A percentile compares a stretch with the other conserved stretches of the same genome.
Conservation (phyloP, 2,797 vertebrate genomes). For the Pristis pectinata region DNA sequence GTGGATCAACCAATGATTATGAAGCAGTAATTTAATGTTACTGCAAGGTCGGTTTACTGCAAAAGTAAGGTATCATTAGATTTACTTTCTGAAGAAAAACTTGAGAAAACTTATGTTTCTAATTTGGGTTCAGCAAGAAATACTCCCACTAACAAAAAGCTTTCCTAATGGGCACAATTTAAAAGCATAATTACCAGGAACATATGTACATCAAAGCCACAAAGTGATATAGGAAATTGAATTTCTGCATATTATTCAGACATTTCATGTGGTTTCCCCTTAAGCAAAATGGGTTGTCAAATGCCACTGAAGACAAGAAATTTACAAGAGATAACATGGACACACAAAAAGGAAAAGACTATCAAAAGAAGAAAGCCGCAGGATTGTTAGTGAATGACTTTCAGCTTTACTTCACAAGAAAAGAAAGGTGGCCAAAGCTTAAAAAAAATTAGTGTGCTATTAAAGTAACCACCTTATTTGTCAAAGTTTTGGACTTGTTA, state of each 20-base stretch:
- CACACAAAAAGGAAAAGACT: neutral
- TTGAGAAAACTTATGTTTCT: neutral
- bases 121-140: neutral
- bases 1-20: too few relatives aligned
- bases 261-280: neutral
- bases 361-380: neutral
- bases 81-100: neutral
- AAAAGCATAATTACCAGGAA: conserved; percentile 1
- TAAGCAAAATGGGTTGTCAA: neutral
- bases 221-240: neutral
- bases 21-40: neutral
- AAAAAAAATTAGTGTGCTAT: neutral
- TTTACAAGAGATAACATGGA: neutral
- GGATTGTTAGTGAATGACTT: neutral
- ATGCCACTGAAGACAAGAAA: neutral
- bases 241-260: conserved; percentile 3
- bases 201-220: neutral
- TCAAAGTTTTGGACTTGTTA: neutral
- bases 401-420: neutral
- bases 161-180: neutral
- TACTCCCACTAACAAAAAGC: neutral
- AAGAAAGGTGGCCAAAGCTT: neutral
- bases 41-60: neutral
- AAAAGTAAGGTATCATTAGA: neutral
- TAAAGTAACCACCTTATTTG: neutral